Percentiles rank a stretch among this genome's conserved stretches.
phyloP scores from a whole-genome alignment of 2,797 vertebrate species.

The Cossypha heuglini region DNA sequence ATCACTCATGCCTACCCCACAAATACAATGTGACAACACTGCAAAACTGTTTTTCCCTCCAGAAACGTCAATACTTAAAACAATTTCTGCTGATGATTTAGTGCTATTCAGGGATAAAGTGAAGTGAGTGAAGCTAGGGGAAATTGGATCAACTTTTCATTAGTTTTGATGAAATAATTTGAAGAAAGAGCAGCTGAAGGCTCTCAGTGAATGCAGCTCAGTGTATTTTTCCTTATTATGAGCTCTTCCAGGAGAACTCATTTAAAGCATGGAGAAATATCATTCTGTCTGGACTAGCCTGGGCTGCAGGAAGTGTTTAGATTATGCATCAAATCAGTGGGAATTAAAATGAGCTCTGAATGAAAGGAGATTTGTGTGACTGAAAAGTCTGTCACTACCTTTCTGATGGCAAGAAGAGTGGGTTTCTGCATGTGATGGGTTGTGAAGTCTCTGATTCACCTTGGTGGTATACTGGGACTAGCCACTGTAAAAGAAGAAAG shows the following conservation, averaged over 20 bases:
- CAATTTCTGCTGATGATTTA: neutral
- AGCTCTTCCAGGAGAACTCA: neutral
- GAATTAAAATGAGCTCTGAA: neutral
- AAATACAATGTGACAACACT: neutral
- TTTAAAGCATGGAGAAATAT: neutral
- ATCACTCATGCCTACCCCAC: rapidly evolving
- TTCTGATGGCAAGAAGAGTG: neutral
- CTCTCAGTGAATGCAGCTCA: neutral
- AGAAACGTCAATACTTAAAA: neutral
- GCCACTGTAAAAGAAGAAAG: neutral
- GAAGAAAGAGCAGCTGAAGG: neutral
- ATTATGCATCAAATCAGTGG: neutral
- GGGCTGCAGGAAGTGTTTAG: neutral
- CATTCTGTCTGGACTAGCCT: neutral
- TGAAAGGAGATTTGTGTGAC: neutral
- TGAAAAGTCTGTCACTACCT: neutral
- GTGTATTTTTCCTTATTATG: neutral
- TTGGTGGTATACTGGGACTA: neutral
- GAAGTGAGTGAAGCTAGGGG: neutral
- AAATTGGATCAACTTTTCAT: neutral
- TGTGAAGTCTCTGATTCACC: neutral
- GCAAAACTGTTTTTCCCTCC: neutral
- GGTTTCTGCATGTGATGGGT: neutral
- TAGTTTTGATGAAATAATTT: neutral
- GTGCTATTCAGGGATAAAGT: neutral